Conservation (phyloP, 2,888 invertebrate species). For the Tineola bisselliella region DNA sequence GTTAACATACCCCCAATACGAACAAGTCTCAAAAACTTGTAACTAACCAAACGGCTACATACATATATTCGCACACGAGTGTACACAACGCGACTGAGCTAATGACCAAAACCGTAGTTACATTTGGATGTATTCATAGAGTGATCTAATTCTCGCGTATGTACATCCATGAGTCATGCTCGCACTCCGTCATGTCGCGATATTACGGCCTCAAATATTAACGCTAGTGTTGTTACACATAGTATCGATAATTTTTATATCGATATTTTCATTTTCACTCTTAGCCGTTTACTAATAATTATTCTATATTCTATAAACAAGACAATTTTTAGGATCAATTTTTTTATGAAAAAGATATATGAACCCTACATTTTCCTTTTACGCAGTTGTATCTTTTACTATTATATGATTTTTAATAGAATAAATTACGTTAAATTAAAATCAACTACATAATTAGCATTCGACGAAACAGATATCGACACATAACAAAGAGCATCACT, state of each 20-base stretch:
- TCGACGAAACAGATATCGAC: background rate
- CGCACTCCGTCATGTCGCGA: slow-evolving; percentile 45
- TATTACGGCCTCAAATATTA: slow-evolving; percentile 50
- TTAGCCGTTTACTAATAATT: too few species aligned
- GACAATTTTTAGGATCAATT: too few species aligned
- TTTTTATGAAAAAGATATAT: too few species aligned
- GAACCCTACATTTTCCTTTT: too few species aligned
- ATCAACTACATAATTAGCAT: too few species aligned
- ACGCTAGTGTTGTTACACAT: slow-evolving; percentile 30
- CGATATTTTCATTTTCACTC: slow-evolving; percentile 19
- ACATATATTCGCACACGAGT: background rate
- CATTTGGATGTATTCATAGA: background rate
- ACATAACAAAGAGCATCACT: slow-evolving; percentile 30
- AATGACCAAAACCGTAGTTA: background rate
- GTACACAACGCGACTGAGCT: background rate
- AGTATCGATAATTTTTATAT: slow-evolving; percentile 27
- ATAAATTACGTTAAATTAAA: too few species aligned
- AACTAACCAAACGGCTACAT: too few species aligned
- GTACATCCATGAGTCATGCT: background rate
- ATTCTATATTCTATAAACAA: too few species aligned
- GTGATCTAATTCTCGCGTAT: slow-evolving; percentile 8
- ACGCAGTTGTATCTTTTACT: too few species aligned
- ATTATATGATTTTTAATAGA: too few species aligned
- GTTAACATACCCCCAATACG: too few species aligned
- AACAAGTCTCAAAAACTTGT: too few species aligned